phyloP scores from a whole-genome alignment of 2,797 vertebrate species.

The Nannoperca obscura region DNA sequence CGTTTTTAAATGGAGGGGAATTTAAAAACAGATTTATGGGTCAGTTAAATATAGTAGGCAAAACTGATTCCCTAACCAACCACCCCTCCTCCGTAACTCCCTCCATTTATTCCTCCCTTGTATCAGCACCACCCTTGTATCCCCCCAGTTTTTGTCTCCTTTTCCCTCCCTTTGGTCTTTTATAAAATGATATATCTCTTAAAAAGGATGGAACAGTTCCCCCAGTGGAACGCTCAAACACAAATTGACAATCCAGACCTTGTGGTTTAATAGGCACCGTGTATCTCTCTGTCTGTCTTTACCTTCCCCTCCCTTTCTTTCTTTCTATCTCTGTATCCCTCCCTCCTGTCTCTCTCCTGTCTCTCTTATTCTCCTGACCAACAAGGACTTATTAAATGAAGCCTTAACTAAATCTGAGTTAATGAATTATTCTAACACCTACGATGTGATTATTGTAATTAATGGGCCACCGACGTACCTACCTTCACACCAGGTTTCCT shows the following conservation, averaged over 20 bases:
- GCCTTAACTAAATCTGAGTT: constrained; percentile 88
- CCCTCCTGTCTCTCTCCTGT: constrained; percentile 56
- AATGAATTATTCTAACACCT: constrained; percentile 89
- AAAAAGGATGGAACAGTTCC: constrained; percentile 84
- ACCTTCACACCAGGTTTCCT: constrained; percentile 80
- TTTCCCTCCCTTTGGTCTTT: constrained; percentile 86
- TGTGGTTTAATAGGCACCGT: constrained; percentile 83
- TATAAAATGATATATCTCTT: constrained; percentile 89
- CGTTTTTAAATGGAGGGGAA: constrained; percentile 89
- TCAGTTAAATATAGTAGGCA: constrained; percentile 92
- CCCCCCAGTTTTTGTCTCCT: constrained; percentile 76
- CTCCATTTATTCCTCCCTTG: constrained; percentile 74
- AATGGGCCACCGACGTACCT: constrained; percentile 81
- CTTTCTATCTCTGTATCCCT: constrained; percentile 55
- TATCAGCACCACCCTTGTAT: constrained; percentile 66
- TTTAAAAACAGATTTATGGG: constrained; percentile 93
- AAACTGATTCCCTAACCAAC: constrained; percentile 86
- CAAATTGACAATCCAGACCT: constrained; percentile 87
- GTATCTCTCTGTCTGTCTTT: constrained; percentile 64
- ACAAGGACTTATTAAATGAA: constrained; percentile 85
- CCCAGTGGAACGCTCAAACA: constrained; percentile 86
- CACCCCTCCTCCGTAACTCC: constrained; percentile 79
- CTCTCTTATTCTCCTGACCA: constrained; percentile 82
- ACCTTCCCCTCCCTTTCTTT: constrained; percentile 54
- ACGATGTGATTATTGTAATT: constrained; percentile 88